Base-by-base conservation (phyloP, 1,140 invertebrate species). In the Ptiloglossa arizonensis region DNA sequence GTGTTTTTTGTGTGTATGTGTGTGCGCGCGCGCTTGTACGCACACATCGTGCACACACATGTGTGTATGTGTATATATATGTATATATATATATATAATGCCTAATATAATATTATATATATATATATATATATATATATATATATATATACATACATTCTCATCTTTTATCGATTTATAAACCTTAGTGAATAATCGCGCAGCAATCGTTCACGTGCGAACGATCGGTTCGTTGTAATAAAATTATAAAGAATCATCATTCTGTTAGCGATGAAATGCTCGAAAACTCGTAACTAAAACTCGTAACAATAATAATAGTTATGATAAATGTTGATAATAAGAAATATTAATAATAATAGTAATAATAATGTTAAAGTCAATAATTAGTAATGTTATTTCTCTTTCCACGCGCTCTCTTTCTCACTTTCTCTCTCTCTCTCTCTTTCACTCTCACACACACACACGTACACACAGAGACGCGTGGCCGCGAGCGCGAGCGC, bases 281-380 rank as follows among this genome's bases (percentile, higher is more conserved):
- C 57, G 24, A 29, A 41, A 68, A 41, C 29, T 68, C n/a, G 66
- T 60, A 76, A 68, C 73, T 75, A 75, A 76, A 64, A 78, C 15
- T 62, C 44, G 46, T 80, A 66, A 60, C 48, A 72, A 77, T 62
- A 67, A 48, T 78, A 59, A 48, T 74, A 81, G 24, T 52, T 74
- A 72, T 57, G 24, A 68, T 74, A 70, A n/a, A 15, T 74, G 38
- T 1, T 80, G n/a, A 80, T 74, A 68, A 44, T 60, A 17, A 68
- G 35, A 57, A 29, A 15, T 54, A 68, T 48, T 48, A 68, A 75
- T 78, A 54, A 70, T 60, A 27, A 72, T 46, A 29, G 44, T 62
- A 71, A 67, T 81, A 71, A 57, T 79, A 63, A 57, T 85, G 50
- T 69, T 84, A 78, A 80, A 60, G 48, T 79, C 75, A 75, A 78